Evolutionary conservation across 2,888 invertebrate species (phyloP), one percentile per base, ranked within the genome.

Genomic region (Drosophila limbata): DNA sequence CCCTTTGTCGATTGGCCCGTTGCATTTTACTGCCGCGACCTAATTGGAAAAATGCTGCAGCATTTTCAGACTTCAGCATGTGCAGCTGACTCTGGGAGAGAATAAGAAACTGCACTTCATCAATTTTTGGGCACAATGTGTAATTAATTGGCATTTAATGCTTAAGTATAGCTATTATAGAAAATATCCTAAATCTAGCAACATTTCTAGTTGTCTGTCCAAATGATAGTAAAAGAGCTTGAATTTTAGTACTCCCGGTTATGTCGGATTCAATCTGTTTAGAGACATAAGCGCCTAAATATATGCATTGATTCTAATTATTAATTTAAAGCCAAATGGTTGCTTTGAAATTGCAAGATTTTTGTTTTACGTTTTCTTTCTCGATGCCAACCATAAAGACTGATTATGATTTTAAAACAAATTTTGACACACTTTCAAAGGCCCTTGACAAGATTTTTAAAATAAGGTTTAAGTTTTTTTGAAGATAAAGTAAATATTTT

Each of bases 31-130:
- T 19, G 61, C 57, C 35, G 47, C 76, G 62, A 69, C 62, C 70
- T 69, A 75, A 75, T 77, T 66, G 80, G 15, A 60, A 78, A 63
- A 60, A 39, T 47, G 45, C 63, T 50, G 42, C 79, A 51, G 28
- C 40, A 47, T 57, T 74, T 40, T 31, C 21, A 37, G 28, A 60
- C 77, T 57, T 44, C 35, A 40, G 42, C 63, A 48, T 55, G 60
- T 48, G 78, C 57, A 21, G 56, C 28, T 57, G 64, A 28, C 28
- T 28, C 50, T 19, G 15, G n/a, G 17, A 17, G 48, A 6, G 33
- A 33, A 44, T 21, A 47, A 48, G 37, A 25, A 45, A 21, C 40
- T 25, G 31, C 64, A 45, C 64, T 65, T 69, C 51, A 62, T 79
- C 39, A 76, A 55, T 62, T 59, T 61, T 68, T 28, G n/a, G 39